Base-by-base conservation (phyloP, 2,113 vertebrate genomes). In the Chitala chitala region DNA sequence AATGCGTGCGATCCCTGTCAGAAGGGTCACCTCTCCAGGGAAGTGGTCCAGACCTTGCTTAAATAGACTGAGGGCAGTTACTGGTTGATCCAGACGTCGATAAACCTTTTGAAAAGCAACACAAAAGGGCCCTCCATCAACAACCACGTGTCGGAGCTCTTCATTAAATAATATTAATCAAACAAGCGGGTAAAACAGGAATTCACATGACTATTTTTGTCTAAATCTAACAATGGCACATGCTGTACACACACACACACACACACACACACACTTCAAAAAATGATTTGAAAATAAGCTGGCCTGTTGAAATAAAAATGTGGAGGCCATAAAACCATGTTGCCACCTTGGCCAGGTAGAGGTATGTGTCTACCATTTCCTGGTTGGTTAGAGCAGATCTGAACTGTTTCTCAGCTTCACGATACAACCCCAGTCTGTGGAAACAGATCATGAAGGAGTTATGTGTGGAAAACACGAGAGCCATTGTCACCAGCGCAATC, bases 401-500 rank as follows among this genome's bases (percentile, higher is more conserved):
- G 85, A 98, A 98, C 68, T 99, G 97, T 80, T 98, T 97, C 82
- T 99, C 97, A 1, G 97, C 94, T 87, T 99, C 97, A 79, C 97
- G 93, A 84, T 95, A 94, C 69, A 99, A 91, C 86, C 96, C 86
- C 10, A 92, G 86, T 71, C 89, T 92, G 71, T 31, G 74, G 26
- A 72, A 72, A 78, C n/a, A 82, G 3, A 77, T 8, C 5, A 68
- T 36, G 9, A 5, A 40, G 29, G 13, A 10, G 26, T 59, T 66
- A 50, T 46, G 33, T 20, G 59, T 53, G 29, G 22, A 53, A 40
- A 26, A 51, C 17, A 24, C 53, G 0, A 2, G 26, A 20, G 38
- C 20, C 15, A 42, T 29, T 1, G n/a, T 36, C n/a, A 8, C 8
- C 10, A 29, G 8, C 17, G 50, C 5, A n/a, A 29, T 63, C 24